Evolutionary conservation across 1,140 invertebrate genomes (phyloP), one percentile per base, ranked within the genome.

Genomic region (Tribolium castaneum): DNA sequence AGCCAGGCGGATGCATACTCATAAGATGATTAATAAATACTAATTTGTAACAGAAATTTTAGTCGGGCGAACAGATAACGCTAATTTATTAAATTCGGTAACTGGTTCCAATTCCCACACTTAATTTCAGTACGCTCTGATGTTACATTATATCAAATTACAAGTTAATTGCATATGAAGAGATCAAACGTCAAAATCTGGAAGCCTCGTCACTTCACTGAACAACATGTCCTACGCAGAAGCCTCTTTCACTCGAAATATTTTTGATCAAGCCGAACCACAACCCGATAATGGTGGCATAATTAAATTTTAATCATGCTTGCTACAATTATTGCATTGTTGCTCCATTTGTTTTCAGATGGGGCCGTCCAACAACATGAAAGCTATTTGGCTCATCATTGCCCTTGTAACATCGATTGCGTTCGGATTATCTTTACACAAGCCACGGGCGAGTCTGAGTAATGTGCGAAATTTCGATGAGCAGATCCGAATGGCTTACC

Each of bases 31-130:
- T 54, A 66, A 52, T 73, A 54, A 51, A 73, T 73, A 73, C 54
- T 52, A 73, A 73, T 73, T 73, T 73, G 49, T 73, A 49, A 35
- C 49, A 19, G 71, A 73, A 72, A 54, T 52, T 52, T 52, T 30
- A 52, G 45, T 25, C 19, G 7, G 30, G 70, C 52, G 19, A 13
- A 52, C 49, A 66, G 59, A 66, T 66, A 72, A 51, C 9, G 49
- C 25, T 73, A 73, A 73, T 73, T 73, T 73, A 73, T 73, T 73
- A 73, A 73, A 73, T 54, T 73, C 71, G 7, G 30, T 73, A 73
- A 73, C 45, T 54, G 52, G 45, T 72, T 52, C 39, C 71, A 73
- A 73, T 52, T 35, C 49, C 71, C 71, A 73, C 71, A 73, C 30
- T 72, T 66, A 66, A 66, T 66, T 66, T 66, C 59, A 66, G 59